Base-by-base conservation (phyloP, 1,140 invertebrate genomes). In the Procambarus clarkii region DNA sequence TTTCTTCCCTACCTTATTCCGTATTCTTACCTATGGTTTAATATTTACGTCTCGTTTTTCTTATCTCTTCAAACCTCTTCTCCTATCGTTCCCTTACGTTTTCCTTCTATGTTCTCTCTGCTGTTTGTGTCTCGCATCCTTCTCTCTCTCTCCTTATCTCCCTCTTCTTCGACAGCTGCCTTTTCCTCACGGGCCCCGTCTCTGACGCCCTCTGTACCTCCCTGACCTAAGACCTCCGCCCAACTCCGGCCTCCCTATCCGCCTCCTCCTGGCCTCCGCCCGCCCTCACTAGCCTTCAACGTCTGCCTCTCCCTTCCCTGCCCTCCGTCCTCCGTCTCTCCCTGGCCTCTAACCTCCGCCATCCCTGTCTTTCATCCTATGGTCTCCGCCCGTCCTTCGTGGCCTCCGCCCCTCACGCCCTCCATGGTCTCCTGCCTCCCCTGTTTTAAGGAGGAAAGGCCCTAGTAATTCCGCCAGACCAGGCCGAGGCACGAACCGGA, bases 371-470 rank as follows among this genome's bases (percentile, higher is more conserved):
- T 48, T 5, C 82, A 34, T 48, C 24, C 76, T 78, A 44, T 78
- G 3, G 7, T 48, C 11, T 24, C 60, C n/a, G 5, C 34, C 76
- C 34, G 34, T 34, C 34, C 34, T 24, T 8, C 44, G 13, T 24
- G 18, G 45, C 46, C 64, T 74, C 83, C 46, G 15, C 50, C 60
- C 13, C 83, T 64, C 83, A 7, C 54, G 45, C 48, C 50, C 44
- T 54, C 84, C 54, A n/a, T 46, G 44, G 71, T 54, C 24, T 18
- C 74, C 24, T 21, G 45, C 83, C 13, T 77, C 76, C 48, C 76
- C 76, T 58, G 85, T 78, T 87, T 87, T 87, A 79, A 87, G 85
- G 85, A 87, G 71, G 69, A 87, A 79, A 87, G 85, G 13, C 50
- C 76, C 76, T 13, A 58, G 85, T 87, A 87, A 87, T 87, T 34